Evolutionary conservation across 2,113 vertebrate species (phyloP).

Genomic region (Eubucco bourcierii): DNA sequence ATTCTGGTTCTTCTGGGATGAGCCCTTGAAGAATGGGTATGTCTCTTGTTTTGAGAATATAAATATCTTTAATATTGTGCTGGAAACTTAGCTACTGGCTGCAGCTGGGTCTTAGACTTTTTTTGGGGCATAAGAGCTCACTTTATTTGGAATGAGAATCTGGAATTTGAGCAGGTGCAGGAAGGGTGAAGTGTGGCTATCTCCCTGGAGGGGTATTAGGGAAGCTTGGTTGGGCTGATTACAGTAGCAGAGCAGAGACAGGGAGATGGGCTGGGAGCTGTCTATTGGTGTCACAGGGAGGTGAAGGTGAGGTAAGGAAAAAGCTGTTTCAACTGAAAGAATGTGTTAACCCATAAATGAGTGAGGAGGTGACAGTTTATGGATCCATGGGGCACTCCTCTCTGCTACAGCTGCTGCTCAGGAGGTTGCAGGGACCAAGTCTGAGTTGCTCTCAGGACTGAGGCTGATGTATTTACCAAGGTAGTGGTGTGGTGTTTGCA

Average conservation of each 20-base stretch:
- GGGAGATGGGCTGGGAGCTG: neutral
- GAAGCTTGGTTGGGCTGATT: neutral
- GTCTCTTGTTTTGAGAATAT: neutral
- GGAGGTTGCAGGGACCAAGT: neutral
- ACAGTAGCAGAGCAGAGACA: neutral
- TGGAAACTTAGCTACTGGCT: neutral
- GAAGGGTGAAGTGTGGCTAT: neutral
- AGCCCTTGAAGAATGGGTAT: neutral
- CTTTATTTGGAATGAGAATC: neutral
- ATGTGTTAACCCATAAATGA: neutral
- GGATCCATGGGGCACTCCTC: neutral
- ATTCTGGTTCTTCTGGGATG: neutral
- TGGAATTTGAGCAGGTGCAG: neutral
- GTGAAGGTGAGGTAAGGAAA: neutral
- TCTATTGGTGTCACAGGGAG: fast-evolving
- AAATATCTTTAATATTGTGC: neutral
- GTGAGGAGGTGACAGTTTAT: neutral
- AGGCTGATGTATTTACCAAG: neutral
- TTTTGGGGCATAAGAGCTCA: neutral
- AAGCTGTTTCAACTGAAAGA: neutral
- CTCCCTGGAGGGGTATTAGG: neutral
- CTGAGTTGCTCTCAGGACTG: fast-evolving
- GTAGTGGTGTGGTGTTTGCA: neutral
- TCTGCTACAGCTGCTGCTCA: neutral
- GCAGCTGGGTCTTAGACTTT: neutral